Conservation (phyloP, 2,888 invertebrate species). For the Scaptomyza flava region DNA sequence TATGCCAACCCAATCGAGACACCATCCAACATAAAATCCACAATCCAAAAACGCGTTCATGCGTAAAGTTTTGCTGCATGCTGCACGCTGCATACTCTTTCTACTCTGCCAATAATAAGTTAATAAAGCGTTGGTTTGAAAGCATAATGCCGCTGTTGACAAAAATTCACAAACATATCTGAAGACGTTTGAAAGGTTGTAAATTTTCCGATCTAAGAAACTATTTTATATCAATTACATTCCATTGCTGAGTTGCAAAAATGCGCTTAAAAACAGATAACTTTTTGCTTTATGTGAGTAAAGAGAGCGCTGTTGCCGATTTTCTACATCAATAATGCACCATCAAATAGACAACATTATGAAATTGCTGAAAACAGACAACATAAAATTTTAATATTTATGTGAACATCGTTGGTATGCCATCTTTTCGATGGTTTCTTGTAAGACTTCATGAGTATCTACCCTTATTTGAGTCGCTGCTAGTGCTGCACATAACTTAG, state of each 20-base stretch:
- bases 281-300: no score
- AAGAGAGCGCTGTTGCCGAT: neutral
- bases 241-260: no score
- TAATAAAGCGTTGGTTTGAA: conserved; percentile 47
- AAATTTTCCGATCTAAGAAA: neutral
- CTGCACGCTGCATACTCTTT: neutral
- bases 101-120: conserved; percentile 40
- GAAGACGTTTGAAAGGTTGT: neutral
- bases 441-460: neutral
- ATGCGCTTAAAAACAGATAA: no score
- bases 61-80: conserved; percentile 21
- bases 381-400: neutral
- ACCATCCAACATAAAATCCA: conserved; percentile 1
- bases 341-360: neutral
- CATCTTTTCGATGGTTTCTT: neutral
- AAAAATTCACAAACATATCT: neutral
- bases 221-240: no score
- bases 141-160: neutral
- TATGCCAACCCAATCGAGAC: conserved; percentile 50
- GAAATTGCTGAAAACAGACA: neutral
- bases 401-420: neutral
- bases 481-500: neutral
- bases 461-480: neutral
- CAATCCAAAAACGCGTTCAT: conserved; percentile 16
- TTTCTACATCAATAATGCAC: neutral